Conservation (phyloP, 2,797 vertebrate species). For the Gobionotothen gibberifrons region DNA sequence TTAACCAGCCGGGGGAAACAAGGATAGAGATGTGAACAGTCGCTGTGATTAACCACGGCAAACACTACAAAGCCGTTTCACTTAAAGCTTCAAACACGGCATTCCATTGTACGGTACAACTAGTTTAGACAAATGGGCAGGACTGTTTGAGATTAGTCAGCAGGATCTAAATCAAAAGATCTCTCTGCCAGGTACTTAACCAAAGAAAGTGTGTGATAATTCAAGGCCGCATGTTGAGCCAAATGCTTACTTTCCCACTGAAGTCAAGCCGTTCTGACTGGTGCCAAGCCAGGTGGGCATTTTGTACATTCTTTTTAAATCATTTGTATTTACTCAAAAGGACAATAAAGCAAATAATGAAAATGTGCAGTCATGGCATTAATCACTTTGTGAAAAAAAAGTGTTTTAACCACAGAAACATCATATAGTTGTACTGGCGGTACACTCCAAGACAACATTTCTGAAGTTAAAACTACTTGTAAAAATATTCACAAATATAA, state of each 20-base stretch:
- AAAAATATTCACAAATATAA: neutral
- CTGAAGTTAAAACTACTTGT: neutral
- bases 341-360: neutral
- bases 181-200: slow-evolving; percentile 48
- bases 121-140: slow-evolving; percentile 60
- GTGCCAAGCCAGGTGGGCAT: neutral
- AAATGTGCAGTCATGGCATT: neutral
- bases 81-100: slow-evolving; percentile 40
- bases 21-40: slow-evolving; percentile 23
- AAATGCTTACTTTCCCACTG: slow-evolving; percentile 40
- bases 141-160: slow-evolving; percentile 72
- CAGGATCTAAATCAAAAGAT: slow-evolving; percentile 54
- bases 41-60: slow-evolving; percentile 43
- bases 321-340: neutral
- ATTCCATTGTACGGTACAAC: slow-evolving; percentile 46
- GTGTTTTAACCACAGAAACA: neutral
- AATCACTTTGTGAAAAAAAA: neutral
- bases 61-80: slow-evolving; percentile 43
- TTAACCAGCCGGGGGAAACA: slow-evolving; percentile 23
- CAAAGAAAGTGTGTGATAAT: slow-evolving; percentile 48
- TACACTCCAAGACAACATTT: neutral
- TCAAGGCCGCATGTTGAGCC: slow-evolving; percentile 26
- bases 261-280: slow-evolving; percentile 15
- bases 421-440: neutral
- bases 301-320: neutral